Evolutionary conservation across 2,888 invertebrate species (phyloP), one percentile per base, ranked within the genome.

Genomic region (Nemotelus pantherinus): DNA sequence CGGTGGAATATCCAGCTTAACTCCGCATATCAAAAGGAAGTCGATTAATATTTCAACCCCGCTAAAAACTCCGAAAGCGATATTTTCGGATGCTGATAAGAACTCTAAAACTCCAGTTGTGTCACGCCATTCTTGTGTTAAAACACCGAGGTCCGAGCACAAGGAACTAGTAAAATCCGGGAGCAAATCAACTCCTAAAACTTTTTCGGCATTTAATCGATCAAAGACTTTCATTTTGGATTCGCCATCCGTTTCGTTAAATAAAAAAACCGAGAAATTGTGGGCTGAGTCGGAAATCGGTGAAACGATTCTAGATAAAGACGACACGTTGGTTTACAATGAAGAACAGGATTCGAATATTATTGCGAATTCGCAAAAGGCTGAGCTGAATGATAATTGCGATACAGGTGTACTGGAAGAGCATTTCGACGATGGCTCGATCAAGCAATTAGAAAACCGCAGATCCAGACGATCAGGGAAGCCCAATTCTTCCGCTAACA

Each of bases 201-300:
- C 9, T 48, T n/a, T 43, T 43, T 3, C 6, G n/a, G 45, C 39
- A n/a, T 41, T 74, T 48, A 39, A 74, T 48, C 48, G 74, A 45
- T 74, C 74, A 10, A 6, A n/a, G 5, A 74, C 74, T 3, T 74
- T 74, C 41, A 74, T 74, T 48, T 48, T 74, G 10, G 74, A 74
- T 47, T 9, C 9, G 3, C 63, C 74, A 39, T 47, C 48, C 3
- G 53, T 71, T 1, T 10, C 25, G 2, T 4, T 1, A 48, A 3
- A 6, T 5, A 47, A 50, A 48, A 47, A 10, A 25, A 63, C 45
- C 57, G 41, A 1, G 44, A 44, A 71, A 25, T 25, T 25, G 25
- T 25, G 25, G 25, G 25, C 25, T 25, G 25, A 25, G 25, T 25
- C 25, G 25, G 25, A 25, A 25, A 25, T 25, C 25, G 25, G 25